Conservation (phyloP, 2,113 vertebrate genomes). For the Phasianus colchicus region DNA sequence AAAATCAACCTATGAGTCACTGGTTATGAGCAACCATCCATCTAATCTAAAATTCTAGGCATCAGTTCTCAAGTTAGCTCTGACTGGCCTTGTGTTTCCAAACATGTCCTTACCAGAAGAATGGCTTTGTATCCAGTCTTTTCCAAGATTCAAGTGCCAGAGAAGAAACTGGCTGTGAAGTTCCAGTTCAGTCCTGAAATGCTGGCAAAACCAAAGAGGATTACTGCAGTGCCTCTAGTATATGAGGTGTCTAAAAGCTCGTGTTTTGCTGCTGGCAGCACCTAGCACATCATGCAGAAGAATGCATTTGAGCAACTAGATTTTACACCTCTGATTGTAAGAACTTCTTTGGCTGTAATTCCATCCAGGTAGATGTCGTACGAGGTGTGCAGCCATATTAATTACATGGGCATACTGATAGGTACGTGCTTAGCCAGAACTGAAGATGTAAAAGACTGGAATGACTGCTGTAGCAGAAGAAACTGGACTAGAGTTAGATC, state of each 20-base stretch:
- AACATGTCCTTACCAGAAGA: background rate
- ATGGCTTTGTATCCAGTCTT: background rate
- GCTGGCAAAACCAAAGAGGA: background rate
- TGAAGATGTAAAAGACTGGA: background rate
- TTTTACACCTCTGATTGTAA: background rate
- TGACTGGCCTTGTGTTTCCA: background rate
- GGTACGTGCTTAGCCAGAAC: background rate
- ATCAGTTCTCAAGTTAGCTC: background rate
- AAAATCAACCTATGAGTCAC: background rate
- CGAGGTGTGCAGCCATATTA: background rate
- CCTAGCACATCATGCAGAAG: background rate
- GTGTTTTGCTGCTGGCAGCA: background rate
- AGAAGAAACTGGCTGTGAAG: background rate
- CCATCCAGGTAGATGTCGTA: background rate
- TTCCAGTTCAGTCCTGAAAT: background rate
- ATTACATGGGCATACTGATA: background rate
- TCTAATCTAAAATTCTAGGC: background rate
- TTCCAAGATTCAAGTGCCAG: background rate
- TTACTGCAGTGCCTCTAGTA: background rate
- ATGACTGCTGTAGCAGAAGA: background rate
- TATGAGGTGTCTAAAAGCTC: background rate
- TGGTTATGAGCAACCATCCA: background rate
- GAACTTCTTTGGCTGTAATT: background rate
- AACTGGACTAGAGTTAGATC: background rate
- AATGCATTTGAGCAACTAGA: background rate